Conservation (phyloP, 2,797 vertebrate species). For the Schizothorax lantsangensis region DNA sequence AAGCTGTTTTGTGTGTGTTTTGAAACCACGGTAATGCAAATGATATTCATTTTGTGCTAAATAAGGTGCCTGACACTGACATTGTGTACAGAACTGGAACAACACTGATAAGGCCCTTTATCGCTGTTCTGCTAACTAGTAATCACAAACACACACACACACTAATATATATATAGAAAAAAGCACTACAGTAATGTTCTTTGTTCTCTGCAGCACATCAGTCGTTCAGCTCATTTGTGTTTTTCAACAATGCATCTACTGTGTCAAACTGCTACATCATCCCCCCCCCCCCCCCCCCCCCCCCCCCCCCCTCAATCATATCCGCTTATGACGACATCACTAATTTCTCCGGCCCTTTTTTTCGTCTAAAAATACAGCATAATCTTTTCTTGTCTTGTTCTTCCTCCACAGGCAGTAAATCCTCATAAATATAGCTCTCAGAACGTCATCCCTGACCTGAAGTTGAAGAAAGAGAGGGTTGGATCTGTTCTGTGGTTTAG, state of each 20-base stretch:
- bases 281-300: constrained; percentile 23
- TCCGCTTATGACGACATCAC: constrained; percentile 23
- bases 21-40: constrained; percentile 52
- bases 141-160: constrained; percentile 39
- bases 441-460: not conserved
- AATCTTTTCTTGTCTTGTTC: constrained; percentile 36
- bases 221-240: constrained; percentile 16
- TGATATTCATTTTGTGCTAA: constrained; percentile 29
- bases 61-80: constrained; percentile 24
- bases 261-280: constrained; percentile 60
- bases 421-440: constrained; percentile 30
- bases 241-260: constrained; percentile 54
- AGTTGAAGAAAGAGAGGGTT: not conserved
- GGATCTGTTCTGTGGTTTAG: not conserved
- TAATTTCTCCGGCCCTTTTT: not conserved
- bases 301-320: too few species aligned
- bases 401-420: constrained; percentile 53
- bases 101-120: constrained; percentile 70
- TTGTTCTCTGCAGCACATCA: constrained; percentile 32
- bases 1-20: constrained; percentile 36
- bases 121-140: constrained; percentile 57
- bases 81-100: constrained; percentile 59
- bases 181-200: constrained; percentile 58
- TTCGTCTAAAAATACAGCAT: constrained; percentile 65
- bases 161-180: constrained; percentile 44